Base-by-base conservation (phyloP, 2,113 vertebrate genomes). In the Phalacrocorax pelagicus region DNA sequence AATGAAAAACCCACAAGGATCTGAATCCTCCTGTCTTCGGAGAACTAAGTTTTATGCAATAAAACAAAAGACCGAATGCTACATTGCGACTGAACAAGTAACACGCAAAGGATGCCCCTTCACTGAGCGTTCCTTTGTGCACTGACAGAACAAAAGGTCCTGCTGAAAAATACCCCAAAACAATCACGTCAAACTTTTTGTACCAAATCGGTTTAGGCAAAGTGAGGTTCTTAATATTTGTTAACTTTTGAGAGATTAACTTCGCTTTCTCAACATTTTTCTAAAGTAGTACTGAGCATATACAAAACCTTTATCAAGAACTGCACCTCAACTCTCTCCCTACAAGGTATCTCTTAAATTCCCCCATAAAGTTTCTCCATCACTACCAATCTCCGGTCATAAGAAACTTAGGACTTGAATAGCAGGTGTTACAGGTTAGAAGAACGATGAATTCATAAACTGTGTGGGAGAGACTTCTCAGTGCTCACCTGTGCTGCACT, bases 341-440 rank as follows among this genome's bases (percentile, higher is more conserved):
- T 71, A 26, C 44, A 57, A 75, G 8, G 22, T 18, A 51, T 3
- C 80, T 38, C 62, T 81, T 73, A 80, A 91, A 87, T 80, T 87
- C n/a, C 32, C 42, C 40, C 2, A 0, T 29, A 44, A 91, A 65
- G 51, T 89, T 94, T 82, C 84, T 96, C 80, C 87, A 87, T 70
- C 66, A 38, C 67, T 63, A 66, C 47, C 82, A 84, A 86, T 32
- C 57, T 67, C 47, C 8, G 11, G 77, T 55, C 36, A 87, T 84
- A 81, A 95, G 70, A 87, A 89, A 69, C 74, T 29, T 12, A 9
- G 46, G 89, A 95, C 94, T 73, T 87, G 94, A 92, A n/a, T 10
- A 96, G 92, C 96, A 96, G 89, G 96, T 95, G 94, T 90, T 93
- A 87, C 96, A 90, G 86, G 92, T 96, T 94, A 58, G 40, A 70